Evolutionary conservation across 2,888 invertebrate genomes (phyloP), one percentile per base, ranked within the genome.

Genomic region (Dorcus hopei): DNA sequence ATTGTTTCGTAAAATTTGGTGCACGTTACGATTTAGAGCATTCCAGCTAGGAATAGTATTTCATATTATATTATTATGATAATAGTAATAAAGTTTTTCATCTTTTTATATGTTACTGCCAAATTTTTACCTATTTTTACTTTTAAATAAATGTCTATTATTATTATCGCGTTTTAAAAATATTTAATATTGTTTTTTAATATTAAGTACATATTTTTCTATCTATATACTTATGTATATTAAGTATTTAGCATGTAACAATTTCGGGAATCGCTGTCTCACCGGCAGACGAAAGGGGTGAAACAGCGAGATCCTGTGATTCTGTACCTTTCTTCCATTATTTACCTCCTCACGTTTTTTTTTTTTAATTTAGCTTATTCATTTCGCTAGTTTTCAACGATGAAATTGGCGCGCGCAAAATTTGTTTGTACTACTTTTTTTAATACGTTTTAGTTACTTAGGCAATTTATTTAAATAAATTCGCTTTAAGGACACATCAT

Each of bases 391-490:
- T 33, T 33, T 33, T 33, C 26, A 33, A 33, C 26, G 26, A 33
- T 33, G 7, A 42, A 42, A 42, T 14, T 42, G 11, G 16, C 11
- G 16, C 42, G 50, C 49, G 54, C 51, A 49, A 55, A 55, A 59
- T 59, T 59, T 59, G 59, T 59, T 59, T 59, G 59, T 59, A 50
- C 43, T 14, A 43, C 43, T 49, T 54, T 57, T 57, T 39, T 61
- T 52, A 14, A 48, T 33, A 38, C 47, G 26, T 53, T 62, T 70
- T 72, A 70, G 73, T 74, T 72, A 73, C 78, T 78, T 78, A 74
- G 70, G 78, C 78, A 75, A 75, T 75, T 76, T 78, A 74, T 75
- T 59, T 54, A 68, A 63, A 74, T 77, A 78, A 74, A 78, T 77
- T 78, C 64, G 76, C 78, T 77, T 75, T 74, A 77, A 77, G 76